Evolutionary conservation across 2,888 invertebrate genomes (phyloP).

Genomic region (Aricia artaxerxes): DNA sequence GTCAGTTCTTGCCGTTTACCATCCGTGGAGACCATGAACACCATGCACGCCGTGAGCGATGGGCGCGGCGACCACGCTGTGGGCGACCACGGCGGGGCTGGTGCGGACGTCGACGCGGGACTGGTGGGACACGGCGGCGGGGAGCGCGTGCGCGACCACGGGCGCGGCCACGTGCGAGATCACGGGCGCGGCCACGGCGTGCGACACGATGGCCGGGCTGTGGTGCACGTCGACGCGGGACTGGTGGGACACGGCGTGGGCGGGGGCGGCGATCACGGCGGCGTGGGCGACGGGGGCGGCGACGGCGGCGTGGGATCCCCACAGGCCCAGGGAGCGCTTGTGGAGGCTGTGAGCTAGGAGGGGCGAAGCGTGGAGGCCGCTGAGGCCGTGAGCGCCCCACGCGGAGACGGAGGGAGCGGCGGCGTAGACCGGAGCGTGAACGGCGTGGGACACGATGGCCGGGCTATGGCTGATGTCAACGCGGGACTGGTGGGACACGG

Average conservation of each 20-base stretch:
- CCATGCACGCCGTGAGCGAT: slow-evolving; percentile 45
- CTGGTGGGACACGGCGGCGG: slow-evolving; percentile 72
- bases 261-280: slow-evolving; percentile 56
- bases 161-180: slow-evolving; percentile 45
- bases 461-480: slow-evolving; percentile 54
- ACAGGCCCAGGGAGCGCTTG: slow-evolving; percentile 50
- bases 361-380: background rate
- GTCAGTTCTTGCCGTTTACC: slow-evolving; percentile 66
- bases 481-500: slow-evolving; percentile 49
- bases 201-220: slow-evolving; percentile 43
- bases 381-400: background rate
- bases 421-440: too few species aligned
- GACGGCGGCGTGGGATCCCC: slow-evolving; percentile 49
- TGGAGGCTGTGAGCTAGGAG: slow-evolving; percentile 47
- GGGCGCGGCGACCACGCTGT: slow-evolving; percentile 49
- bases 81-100: slow-evolving; percentile 52
- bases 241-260: slow-evolving; percentile 66
- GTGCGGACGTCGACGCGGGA: slow-evolving; percentile 63
- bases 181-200: slow-evolving; percentile 46
- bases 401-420: slow-evolving; percentile 4
- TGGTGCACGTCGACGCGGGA: slow-evolving; percentile 54
- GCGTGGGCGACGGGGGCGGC: slow-evolving; percentile 53
- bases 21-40: slow-evolving; percentile 52
- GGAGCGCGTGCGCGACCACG: slow-evolving; percentile 43
- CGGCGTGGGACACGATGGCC: slow-evolving; percentile 44